These are phyloP conservation scores for Alcis repandata DNA, from an alignment of 2,888 invertebrate genomes.

Conservation along the genomic window DNA sequence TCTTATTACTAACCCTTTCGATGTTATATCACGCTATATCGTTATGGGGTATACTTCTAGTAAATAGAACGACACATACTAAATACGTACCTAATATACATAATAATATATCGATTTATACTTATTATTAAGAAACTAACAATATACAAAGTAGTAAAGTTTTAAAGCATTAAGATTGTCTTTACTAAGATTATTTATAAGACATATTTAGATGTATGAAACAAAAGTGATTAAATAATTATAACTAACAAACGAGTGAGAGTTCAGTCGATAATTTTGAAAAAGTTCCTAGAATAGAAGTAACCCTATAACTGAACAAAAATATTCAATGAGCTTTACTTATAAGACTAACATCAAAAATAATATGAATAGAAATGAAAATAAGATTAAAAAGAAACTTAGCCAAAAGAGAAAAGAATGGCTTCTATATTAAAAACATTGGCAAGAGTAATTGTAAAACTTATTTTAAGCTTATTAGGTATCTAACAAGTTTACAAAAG, in stretches of 20 bases:
- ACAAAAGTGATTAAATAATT: slow-evolving; percentile 4
- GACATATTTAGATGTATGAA: background rate
- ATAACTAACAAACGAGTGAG: background rate
- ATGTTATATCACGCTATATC: slow-evolving; percentile 35
- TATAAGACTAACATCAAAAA: background rate
- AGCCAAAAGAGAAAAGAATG: background rate
- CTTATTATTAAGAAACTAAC: slow-evolving; percentile 17
- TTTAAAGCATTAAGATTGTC: background rate
- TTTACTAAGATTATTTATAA: background rate
- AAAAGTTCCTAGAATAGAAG: slow-evolving; percentile 6
- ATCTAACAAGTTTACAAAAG: slow-evolving; percentile 69
- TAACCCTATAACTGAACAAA: background rate
- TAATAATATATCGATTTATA: slow-evolving; percentile 6
- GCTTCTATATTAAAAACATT: slow-evolving; percentile 1
- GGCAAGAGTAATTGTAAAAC: slow-evolving; percentile 29
- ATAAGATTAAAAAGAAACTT: no score
- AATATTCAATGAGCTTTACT: background rate
- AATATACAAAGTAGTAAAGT: slow-evolving; percentile 4
- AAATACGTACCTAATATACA: slow-evolving; percentile 6
- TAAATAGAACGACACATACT: slow-evolving; percentile 21
- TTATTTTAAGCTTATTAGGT: slow-evolving; percentile 56
- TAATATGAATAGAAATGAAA: no score
- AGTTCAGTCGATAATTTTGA: slow-evolving; percentile 19
- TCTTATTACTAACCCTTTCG: slow-evolving; percentile 42
- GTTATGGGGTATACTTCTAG: slow-evolving; percentile 12